Evolutionary conservation across 2,888 invertebrate species (phyloP).

Genomic region (Xanthia togata): DNA sequence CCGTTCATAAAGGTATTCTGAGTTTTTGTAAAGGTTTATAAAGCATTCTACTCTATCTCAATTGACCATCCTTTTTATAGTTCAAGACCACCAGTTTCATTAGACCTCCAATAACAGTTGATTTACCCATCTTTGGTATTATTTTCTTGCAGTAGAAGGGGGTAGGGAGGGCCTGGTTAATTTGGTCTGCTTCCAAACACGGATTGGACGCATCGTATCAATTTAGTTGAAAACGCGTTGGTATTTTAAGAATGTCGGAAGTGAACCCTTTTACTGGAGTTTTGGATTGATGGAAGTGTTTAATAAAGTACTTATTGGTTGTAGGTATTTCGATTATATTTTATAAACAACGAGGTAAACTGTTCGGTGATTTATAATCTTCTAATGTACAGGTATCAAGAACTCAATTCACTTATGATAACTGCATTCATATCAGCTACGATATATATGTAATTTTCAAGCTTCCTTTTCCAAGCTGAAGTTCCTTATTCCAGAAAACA

Average conservation of each 20-base stretch:
- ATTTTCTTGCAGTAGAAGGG: background rate
- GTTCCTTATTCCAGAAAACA: background rate
- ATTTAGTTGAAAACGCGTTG: conserved; percentile 76
- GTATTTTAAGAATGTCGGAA: conserved; percentile 81
- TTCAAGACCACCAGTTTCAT: conserved; percentile 62
- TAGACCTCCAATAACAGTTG: conserved; percentile 58
- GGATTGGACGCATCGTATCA: conserved; percentile 78
- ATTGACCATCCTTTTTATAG: conserved; percentile 73
- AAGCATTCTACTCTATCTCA: conserved; percentile 76
- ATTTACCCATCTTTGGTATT: conserved; percentile 17
- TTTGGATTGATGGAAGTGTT: conserved; percentile 21
- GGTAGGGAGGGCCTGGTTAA: conserved; percentile 52
- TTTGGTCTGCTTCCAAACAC: conserved; percentile 67
- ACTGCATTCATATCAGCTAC: background rate
- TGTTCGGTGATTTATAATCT: background rate
- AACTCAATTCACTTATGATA: background rate
- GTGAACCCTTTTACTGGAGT: conserved; percentile 56
- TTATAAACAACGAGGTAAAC: background rate
- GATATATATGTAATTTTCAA: background rate
- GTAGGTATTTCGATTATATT: background rate
- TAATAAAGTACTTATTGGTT: conserved; percentile 20
- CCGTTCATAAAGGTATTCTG: conserved; percentile 58
- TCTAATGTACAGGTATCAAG: background rate
- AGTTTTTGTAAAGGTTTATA: conserved; percentile 73
- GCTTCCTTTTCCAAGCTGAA: background rate